Base-by-base conservation (phyloP, 2,888 invertebrate species). In the Suillia variegata region DNA sequence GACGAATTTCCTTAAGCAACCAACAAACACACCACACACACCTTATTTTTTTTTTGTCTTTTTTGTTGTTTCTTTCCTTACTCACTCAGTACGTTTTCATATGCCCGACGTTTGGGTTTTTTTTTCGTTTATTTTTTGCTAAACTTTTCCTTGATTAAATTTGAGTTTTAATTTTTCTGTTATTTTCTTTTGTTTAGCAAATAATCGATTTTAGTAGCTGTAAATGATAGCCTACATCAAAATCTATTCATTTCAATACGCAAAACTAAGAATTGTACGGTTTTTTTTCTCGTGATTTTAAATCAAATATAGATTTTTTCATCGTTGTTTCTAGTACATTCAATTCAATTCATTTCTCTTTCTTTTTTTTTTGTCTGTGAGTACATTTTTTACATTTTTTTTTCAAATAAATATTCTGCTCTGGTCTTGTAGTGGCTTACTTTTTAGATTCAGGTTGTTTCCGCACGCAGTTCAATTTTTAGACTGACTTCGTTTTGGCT, bases 401-500 rank as follows among this genome's bases (percentile, higher is more conserved):
- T n/a, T n/a, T n/a, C n/a, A n/a, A n/a, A n/a, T n/a, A n/a, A 12
- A 52, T 17, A 52, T 12, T n/a, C 33, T 33, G 1, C 33, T 33
- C 22, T n/a, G n/a, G 48, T 49, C 45, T 55, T 21, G 22, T 22
- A n/a, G 24, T n/a, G 33, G 22, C 4, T 20, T 50, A 24, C 6
- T 22, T 51, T 24, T 38, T n/a, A 15, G 38, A 38, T 38, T n/a
- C 10, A 13, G n/a, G 52, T 54, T 61, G 56, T 61, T 54, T 45
- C 58, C 63, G 56, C 56, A 61, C 52, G 54, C 52, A 63, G 57
- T 55, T 63, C 58, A 54, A 31, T 54, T 52, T 57, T 45, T 45
- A 56, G 61, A 63, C 63, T 63, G 61, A 58, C 34, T 57, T 31
- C 34, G 17, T 3, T 3, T 20, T 45, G 45, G 18, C 45, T 45